Conservation (phyloP, 1,140 invertebrate genomes). For the Zaprionus capensis region DNA sequence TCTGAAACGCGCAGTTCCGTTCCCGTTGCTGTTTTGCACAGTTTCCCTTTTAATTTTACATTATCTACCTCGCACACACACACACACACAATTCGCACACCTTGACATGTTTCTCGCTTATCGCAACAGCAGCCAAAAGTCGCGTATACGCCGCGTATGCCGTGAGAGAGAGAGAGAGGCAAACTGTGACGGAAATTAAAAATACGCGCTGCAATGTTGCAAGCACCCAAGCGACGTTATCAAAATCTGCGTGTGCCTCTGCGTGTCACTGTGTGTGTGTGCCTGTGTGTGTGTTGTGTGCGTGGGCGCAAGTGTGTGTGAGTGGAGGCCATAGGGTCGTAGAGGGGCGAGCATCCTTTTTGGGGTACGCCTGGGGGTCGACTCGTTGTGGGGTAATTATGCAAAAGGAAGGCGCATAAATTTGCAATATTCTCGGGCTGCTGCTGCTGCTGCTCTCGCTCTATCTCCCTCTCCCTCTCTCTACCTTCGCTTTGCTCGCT, state of each 20-base stretch:
- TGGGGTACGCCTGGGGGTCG: constrained; percentile 32
- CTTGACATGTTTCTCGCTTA: constrained; percentile 79
- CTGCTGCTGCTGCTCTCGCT: constrained; percentile 42
- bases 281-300: background rate
- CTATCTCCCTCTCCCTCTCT: constrained; percentile 16
- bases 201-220: constrained; percentile 82
- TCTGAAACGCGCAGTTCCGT: constrained; percentile 76
- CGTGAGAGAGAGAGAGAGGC: constrained; percentile 29
- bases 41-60: constrained; percentile 82
- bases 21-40: constrained; percentile 76
- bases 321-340: background rate
- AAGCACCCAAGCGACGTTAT: constrained; percentile 77
- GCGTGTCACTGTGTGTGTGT: constrained; percentile 6
- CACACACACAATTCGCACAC: constrained; percentile 42
- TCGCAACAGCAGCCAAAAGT: constrained; percentile 65
- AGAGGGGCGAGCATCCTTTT: constrained; percentile 13
- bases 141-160: constrained; percentile 49
- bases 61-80: constrained; percentile 70
- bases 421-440: constrained; percentile 78
- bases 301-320: background rate
- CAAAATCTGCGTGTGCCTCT: constrained; percentile 77
- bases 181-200: constrained; percentile 77
- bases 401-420: constrained; percentile 81
- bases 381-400: constrained; percentile 79
- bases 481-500: constrained; percentile 27